phyloP scores from a whole-genome alignment of 2,888 invertebrate genomes.

The Agrotis clavis region DNA sequence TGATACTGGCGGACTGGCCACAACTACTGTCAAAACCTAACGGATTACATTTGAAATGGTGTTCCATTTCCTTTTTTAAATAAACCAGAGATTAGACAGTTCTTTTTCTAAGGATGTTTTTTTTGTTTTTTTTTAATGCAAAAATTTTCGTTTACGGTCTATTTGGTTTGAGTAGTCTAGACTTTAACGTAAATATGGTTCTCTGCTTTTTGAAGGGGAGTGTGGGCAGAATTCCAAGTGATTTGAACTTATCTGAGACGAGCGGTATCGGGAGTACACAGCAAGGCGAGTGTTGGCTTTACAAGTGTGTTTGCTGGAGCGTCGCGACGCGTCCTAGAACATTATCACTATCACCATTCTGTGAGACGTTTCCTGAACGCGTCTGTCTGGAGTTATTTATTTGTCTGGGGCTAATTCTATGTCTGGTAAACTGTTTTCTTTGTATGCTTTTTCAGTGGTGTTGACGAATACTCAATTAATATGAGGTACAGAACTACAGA shows the following conservation, averaged over 20 bases:
- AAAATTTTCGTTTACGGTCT: slow-evolving; percentile 33
- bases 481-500: slow-evolving; percentile 5
- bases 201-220: slow-evolving; percentile 26
- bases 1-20: slow-evolving; percentile 57
- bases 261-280: slow-evolving; percentile 48
- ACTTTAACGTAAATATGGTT: slow-evolving; percentile 51
- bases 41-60: slow-evolving; percentile 50
- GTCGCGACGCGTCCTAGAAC: slow-evolving; percentile 29
- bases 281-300: slow-evolving; percentile 50
- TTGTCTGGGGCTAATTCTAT: neutral
- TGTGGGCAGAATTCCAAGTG: slow-evolving; percentile 62
- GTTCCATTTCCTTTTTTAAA: slow-evolving; percentile 49
- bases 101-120: slow-evolving; percentile 16
- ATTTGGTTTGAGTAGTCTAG: slow-evolving; percentile 55
- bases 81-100: slow-evolving; percentile 45
- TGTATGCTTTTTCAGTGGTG: too few relatives aligned
- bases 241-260: slow-evolving; percentile 45
- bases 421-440: neutral
- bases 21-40: slow-evolving; percentile 42
- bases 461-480: too few relatives aligned
- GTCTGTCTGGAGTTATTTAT: slow-evolving; percentile 9
- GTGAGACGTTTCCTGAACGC: slow-evolving; percentile 23
- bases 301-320: slow-evolving; percentile 50
- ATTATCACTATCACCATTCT: slow-evolving; percentile 28
- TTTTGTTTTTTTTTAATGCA: slow-evolving; percentile 18